Evolutionary conservation across 2,113 vertebrate genomes (phyloP).

Genomic region (Sapajus apella): DNA sequence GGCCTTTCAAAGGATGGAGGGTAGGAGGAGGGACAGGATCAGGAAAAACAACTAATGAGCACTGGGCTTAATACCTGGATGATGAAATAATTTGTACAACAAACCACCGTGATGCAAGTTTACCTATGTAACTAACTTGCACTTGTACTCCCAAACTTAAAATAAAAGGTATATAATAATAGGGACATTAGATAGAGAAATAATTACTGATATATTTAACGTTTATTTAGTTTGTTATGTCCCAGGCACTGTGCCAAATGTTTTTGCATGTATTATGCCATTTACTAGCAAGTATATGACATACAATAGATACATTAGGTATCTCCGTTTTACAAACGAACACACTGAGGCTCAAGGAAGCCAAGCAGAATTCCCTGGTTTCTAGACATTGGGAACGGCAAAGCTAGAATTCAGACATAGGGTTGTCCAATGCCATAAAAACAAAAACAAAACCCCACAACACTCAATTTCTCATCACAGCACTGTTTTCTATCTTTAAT

Average conservation of each 20-base stretch:
- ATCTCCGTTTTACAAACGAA: not conserved
- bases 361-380: not conserved
- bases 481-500: accelerated
- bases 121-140: too few relatives aligned
- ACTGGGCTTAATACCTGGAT: too few relatives aligned
- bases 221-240: not conserved
- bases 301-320: not conserved
- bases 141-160: too few relatives aligned
- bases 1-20: too few relatives aligned
- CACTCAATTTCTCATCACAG: not conserved
- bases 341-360: not conserved
- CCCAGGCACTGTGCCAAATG: not conserved
- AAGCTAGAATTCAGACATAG: not conserved
- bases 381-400: not conserved
- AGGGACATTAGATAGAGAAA: not conserved
- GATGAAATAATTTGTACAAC: too few relatives aligned
- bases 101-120: too few relatives aligned
- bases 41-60: too few relatives aligned
- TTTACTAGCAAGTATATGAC: not conserved
- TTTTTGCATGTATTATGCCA: not conserved
- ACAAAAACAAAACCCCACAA: not conserved
- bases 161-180: not conserved
- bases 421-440: not conserved
- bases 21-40: too few relatives aligned
- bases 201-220: not conserved